Base-by-base conservation (phyloP, 37 sponge, comb jelly and placozoan species). In the Hexactinellida sp. region DNA sequence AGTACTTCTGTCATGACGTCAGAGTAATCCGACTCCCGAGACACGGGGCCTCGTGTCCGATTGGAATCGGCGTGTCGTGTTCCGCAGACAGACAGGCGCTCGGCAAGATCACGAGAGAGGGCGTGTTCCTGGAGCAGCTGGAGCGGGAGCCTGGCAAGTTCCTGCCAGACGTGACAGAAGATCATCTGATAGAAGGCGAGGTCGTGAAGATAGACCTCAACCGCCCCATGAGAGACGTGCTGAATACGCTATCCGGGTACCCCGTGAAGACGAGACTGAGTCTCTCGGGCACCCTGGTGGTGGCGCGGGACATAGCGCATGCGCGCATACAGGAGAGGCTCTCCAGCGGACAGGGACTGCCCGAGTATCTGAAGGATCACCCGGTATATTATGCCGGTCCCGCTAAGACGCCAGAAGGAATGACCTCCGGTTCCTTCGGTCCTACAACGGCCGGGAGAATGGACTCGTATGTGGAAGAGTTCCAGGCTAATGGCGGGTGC, bases 1-100 rank as follows among this genome's bases (percentile, higher is more conserved):
- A 89, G 55, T 89, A 89, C 84, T 89, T 89, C 86, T 89, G 89
- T 82, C 89, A 89, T 76, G 89, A 89, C 54, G 89, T 89, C 9
- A 55, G 89, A 0, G 86, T 89, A 0, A 54, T 89, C 5, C 39
- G 89, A 38, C 24, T 89, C 37, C 89, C 89, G 24, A 52, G 89
- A 71, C 89, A 89, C 76, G 89, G 89, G 7, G 89, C 89, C 21
- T 89, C 89, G 5, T 89, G 89, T 87, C 89, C 89, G 16, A 84
- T 89, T 37, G 89, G 89, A 25, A 89, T 89, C 24, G 89, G 89
- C 0, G 89, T 89, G 36, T 89, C 89, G 10, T 89, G 89, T 84
- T 89, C 89, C 71, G 89, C 89, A 39, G 89, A 89, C 37, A 86
- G 89, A 89, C 89, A 89, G 54, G 84, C 76, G 38, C 55, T 89